Evolutionary conservation across 1,140 invertebrate genomes (phyloP), one percentile per base, ranked within the genome.

Genomic region (Drosophila malerkotliana): DNA sequence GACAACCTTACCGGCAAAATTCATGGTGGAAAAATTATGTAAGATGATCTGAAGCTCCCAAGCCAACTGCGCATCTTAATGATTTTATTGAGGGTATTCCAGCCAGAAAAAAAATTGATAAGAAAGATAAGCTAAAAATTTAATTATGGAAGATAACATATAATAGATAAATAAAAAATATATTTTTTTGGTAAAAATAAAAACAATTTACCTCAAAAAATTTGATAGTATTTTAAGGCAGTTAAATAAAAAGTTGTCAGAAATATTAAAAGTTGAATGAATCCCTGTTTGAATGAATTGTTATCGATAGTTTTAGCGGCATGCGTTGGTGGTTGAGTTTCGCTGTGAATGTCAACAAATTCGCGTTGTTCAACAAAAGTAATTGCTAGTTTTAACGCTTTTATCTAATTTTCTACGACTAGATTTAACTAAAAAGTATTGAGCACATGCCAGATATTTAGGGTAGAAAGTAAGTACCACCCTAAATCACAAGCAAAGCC

Each of bases 1-100:
- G 3, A 96, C 93, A 18, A 96, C 94, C 94, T 96, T 96, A 30
- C 93, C 94, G n/a, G 91, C 73, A 67, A 96, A 95, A 92, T 94
- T 93, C 79, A 85, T 87, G 26, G 44, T 21, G 15, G 7, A 24
- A n/a, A 69, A n/a, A 39, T 85, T 85, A 81, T 60, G 60, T 85
- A 85, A 85, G 52, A 4, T 7, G 24, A 24, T 28, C 51, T 18
- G 24, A 34, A 53, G 51, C 10, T 68, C 18, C 26, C 30, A 69
- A 56, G 63, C 63, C n/a, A 41, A 37, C 14, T 48, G 55, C 47
- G 41, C 48, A 62, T 57, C 72, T 72, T 53, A n/a, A 15, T 58
- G 8, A 52, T 30, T 61, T 73, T 32, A 30, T 32, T 62, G n/a
- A 15, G 66, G 66, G 66, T 68, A 67, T 32, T 67, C 58, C 3